Percentiles rank a stretch among this genome's conserved stretches.
Conservation (phyloP, 1,140 invertebrate genomes). For the Drosophila mauritiana region DNA sequence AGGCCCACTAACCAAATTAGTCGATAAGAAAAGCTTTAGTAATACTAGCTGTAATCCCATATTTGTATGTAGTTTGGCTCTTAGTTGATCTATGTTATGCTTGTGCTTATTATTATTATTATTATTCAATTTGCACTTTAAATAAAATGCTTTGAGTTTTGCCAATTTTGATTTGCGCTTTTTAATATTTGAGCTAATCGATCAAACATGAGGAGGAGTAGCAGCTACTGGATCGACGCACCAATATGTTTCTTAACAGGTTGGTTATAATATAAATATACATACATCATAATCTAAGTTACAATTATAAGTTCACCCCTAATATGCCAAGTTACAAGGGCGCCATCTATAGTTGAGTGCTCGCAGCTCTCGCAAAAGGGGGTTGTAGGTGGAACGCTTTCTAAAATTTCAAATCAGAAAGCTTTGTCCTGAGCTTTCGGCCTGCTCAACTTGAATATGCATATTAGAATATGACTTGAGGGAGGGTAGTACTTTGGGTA, state of each 20-base stretch:
- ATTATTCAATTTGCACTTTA: conserved; percentile 23
- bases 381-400: conserved; percentile 53
- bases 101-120: conserved; percentile 23
- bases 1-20: conserved; percentile 64
- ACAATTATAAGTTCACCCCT: conserved; percentile 5
- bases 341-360: conserved; percentile 57
- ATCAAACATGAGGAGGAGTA: not conserved
- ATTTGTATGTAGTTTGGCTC: conserved; percentile 54
- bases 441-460: conserved; percentile 22
- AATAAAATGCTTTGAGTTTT: conserved; percentile 68
- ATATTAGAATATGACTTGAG: conserved; percentile 43
- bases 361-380: conserved; percentile 15
- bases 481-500: not conserved
- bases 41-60: conserved; percentile 20
- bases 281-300: conserved; percentile 5
- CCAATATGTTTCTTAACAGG: conserved; percentile 3
- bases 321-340: not conserved
- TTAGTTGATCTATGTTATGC: conserved; percentile 45
- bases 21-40: conserved; percentile 64
- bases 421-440: conserved; percentile 52
- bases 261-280: conserved; percentile 13
- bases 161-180: conserved; percentile 46
- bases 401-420: conserved; percentile 77
- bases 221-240: conserved; percentile 2
- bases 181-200: conserved; percentile 38